Base-by-base conservation (phyloP, 2,888 invertebrate genomes). In the Listrodromus nycthemerus region DNA sequence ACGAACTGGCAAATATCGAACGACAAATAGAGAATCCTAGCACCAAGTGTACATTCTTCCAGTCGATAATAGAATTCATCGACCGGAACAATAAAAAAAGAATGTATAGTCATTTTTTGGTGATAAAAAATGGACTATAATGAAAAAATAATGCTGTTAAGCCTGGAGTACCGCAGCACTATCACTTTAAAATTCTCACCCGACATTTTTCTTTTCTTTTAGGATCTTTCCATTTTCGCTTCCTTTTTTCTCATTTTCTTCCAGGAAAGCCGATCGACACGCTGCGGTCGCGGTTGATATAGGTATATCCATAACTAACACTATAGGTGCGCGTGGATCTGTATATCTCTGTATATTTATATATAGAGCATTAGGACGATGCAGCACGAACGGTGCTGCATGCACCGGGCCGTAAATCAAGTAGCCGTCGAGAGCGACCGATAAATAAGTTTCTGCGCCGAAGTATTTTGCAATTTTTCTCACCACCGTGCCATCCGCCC, bases 401-500 rank as follows among this genome's bases (percentile, higher is more conserved):
- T 69, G 73, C 58, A 74, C 41, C 41, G 37, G n/a, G n/a, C 65
- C 50, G 71, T 86, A 87, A 86, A 87, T 87, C 87, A 86, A 78
- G 79, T 55, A 21, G 50, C 71, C 61, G 80, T 85, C 79, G 82
- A 82, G 82, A 85, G 77, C 83, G 65, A 79, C 79, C 85, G 83
- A 87, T 87, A 86, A 87, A 85, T 86, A 87, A 87, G 85, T 87
- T 85, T 84, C 80, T 82, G 82, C 77, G 79, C 69, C 85, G 65
- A 87, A 86, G 86, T 87, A 87, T 83, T 86, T 87, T 85, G 85
- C 87, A 86, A 88, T 88, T 88, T 88, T 88, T 87, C 84, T 85
- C 85, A 77, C 76, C 77, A 81, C 74, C 73, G 75, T 30, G 73
- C 71, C 61, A 80, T 83, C 76, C 80, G 80, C 77, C 52, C 19